phyloP scores from a whole-genome alignment of 2,113 vertebrate species.

The Clarias batrachus region DNA sequence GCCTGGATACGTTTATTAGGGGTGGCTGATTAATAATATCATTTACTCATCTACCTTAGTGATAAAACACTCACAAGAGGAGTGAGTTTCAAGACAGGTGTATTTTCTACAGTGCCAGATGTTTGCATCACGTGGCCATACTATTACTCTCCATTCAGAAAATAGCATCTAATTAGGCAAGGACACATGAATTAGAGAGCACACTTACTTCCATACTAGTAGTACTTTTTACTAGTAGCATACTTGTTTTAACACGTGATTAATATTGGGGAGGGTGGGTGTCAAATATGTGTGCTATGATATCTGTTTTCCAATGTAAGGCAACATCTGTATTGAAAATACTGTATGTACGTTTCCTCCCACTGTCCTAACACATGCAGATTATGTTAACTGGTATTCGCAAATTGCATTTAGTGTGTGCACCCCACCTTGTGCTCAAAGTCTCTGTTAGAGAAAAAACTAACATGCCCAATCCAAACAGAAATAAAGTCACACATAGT shows the following conservation, averaged over 20 bases:
- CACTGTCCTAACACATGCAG: too few species aligned
- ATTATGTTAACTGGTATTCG: too few species aligned
- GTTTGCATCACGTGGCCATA: not conserved
- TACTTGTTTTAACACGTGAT: too few species aligned
- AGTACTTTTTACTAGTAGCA: too few species aligned
- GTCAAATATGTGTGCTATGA: too few species aligned
- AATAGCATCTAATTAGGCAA: not conserved
- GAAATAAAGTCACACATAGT: not conserved
- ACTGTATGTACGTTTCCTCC: too few species aligned
- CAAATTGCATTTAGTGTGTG: too few species aligned
- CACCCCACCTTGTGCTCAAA: too few species aligned
- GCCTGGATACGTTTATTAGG: not conserved
- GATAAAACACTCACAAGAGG: not conserved
- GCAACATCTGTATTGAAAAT: too few species aligned
- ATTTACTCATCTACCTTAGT: not conserved
- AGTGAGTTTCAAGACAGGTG: not conserved
- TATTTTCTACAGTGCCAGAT: not conserved
- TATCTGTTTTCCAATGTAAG: too few species aligned
- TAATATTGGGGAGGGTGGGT: too few species aligned
- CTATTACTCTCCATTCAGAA: not conserved
- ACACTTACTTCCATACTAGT: not conserved
- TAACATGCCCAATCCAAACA: not conserved
- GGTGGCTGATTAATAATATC: not conserved
- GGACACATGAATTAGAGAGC: not conserved
- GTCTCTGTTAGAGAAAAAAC: not conserved